phyloP scores from a whole-genome alignment of 1,140 invertebrate genomes.

The Heliconius hewitsoni region DNA sequence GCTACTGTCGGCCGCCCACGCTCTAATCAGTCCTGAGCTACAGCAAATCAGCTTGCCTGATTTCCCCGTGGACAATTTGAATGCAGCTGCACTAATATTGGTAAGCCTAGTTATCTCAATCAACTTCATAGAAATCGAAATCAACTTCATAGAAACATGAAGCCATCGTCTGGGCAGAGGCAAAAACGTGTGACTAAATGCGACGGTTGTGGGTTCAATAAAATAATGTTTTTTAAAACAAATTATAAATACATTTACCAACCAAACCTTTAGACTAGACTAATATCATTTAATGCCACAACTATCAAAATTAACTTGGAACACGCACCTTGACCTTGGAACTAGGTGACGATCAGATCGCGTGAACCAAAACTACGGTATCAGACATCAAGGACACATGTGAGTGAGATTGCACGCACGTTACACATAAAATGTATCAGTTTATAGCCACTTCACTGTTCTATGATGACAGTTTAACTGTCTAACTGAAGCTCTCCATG shows the following conservation, averaged over 20 bases:
- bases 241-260: background rate
- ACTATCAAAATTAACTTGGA: background rate
- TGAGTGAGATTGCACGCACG: constrained; percentile 25
- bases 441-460: constrained; percentile 30
- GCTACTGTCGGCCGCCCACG: constrained; percentile 88
- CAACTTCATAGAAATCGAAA: no score
- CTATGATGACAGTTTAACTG: constrained; percentile 29
- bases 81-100: constrained; percentile 86
- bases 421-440: constrained; percentile 29
- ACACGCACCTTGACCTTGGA: constrained; percentile 31
- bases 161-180: no score
- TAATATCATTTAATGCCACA: background rate
- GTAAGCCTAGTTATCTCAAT: constrained; percentile 78
- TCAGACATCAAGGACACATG: constrained; percentile 28
- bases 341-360: constrained; percentile 29
- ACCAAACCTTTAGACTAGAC: background rate
- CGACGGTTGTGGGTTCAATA: no score
- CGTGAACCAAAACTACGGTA: constrained; percentile 26
- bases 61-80: constrained; percentile 94
- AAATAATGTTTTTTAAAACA: background rate
- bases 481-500: background rate
- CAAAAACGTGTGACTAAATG: no score
- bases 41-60: constrained; percentile 89
- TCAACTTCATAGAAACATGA: no score
- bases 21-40: constrained; percentile 87